Evolutionary conservation across 2,888 invertebrate species (phyloP), one percentile per base, ranked within the genome.

Genomic region (Cybosia mesomella): DNA sequence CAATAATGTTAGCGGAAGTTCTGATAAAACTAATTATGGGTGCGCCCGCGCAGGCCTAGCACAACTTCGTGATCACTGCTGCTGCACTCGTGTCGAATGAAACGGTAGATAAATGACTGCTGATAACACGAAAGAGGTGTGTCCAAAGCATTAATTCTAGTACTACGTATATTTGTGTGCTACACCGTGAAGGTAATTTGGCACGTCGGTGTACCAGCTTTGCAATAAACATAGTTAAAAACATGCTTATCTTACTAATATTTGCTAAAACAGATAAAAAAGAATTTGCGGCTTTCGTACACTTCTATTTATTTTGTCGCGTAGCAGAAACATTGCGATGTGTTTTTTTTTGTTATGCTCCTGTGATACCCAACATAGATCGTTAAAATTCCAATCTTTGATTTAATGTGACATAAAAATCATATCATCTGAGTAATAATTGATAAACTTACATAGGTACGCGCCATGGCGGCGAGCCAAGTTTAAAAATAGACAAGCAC

Each of bases 391-490:
- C 75, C 77, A 58, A 77, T 68, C 70, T 76, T 72, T 77, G 72
- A 81, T 84, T 80, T 80, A 76, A 76, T 84, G 77, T 82, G 84
- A 82, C 85, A 85, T 83, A 85, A 86, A 82, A 85, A 85, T 81
- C 79, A 82, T 85, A 84, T 84, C 82, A 81, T 77, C 74, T 77
- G 81, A 80, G 86, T 88, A 87, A 89, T 87, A 87, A 89, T 87
- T 87, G 87, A 86, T 87, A 83, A 81, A 88, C 90, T 89, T 86
- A 89, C 92, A 91, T 91, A 89, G 91, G 88, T 76, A 83, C 79
- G 81, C 81, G 84, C 85, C 71, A 82, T 93, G 93, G 94, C 90
- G 76, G 68, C 66, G 70, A 80, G 93, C 94, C 94, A 94, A 91
- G 62, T 87, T 86, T 87, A 74, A 84, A 92, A 93, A 92, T 93